Conservation (phyloP, 2,797 vertebrate genomes). For the Periophthalmus magnuspinnatus region DNA sequence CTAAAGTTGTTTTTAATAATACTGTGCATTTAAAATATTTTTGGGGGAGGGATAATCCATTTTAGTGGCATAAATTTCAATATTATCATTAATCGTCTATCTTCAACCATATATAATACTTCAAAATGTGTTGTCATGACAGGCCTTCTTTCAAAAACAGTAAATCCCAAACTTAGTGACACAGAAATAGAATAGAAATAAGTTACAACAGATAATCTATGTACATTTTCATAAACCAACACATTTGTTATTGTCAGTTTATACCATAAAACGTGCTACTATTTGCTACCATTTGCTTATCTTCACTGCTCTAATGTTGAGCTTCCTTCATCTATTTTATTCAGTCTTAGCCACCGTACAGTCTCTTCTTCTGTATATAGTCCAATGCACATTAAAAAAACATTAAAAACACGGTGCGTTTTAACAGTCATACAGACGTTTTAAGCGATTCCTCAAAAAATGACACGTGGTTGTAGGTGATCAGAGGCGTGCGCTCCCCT, state of each 20-base stretch:
- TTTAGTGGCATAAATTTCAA: too few relatives aligned
- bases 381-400: neutral
- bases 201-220: too few relatives aligned
- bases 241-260: neutral
- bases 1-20: too few relatives aligned
- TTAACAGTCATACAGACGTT: constrained; percentile 10
- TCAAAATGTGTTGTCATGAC: too few relatives aligned
- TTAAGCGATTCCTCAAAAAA: constrained; percentile 79
- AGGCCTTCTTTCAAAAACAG: too few relatives aligned
- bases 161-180: too few relatives aligned
- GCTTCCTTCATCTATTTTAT: constrained; percentile 12
- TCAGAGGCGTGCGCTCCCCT: constrained; percentile 58
- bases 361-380: neutral
- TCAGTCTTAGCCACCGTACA: neutral
- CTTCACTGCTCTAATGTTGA: neutral
- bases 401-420: neutral
- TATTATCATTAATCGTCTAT: too few relatives aligned
- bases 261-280: neutral
- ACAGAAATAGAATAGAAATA: too few relatives aligned
- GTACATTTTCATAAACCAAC: neutral
- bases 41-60: too few relatives aligned
- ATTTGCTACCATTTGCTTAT: neutral
- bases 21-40: too few relatives aligned
- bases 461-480: constrained; percentile 27
- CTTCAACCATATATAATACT: too few relatives aligned